Evolutionary conservation across 2,113 vertebrate genomes (phyloP), one percentile per base, ranked within the genome.

Genomic region (Ceyx melanurus): DNA sequence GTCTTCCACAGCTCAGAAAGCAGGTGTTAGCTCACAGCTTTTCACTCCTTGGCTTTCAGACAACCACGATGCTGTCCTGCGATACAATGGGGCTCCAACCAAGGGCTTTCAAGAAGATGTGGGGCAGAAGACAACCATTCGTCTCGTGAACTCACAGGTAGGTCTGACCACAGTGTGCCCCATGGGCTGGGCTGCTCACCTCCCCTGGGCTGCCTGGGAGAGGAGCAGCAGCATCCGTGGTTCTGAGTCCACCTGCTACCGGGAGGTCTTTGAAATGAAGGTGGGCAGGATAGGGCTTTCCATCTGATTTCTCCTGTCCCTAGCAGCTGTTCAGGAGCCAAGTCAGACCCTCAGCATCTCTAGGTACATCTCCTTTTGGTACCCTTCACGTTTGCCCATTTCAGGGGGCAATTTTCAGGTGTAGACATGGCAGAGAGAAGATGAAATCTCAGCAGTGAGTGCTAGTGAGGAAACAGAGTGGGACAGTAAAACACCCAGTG

Each of bases 81-180:
- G 98, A 12, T 98, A 98, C 95, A 98, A 98, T 28, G 97, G 95
- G 22, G 98, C 98, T 42, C 98, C 98, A 64, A 90, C 94, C 72
- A 92, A 72, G 53, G 97, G 95, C 18, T 98, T 97, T 82, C 91
- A 98, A 20, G 87, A 93, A 58, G 98, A 98, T 22, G 98, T 98
- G 64, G 98, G 98, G 21, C 95, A 93, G 18, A 98, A 98, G 95
- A 98, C 98, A 16, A 98, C 98, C 31, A 68, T 98, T 81, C 98
- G 98, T 35, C 96, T 98, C 16, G 75, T 98, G 74, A 98, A 98
- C 82, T 98, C 98, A 26, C 98, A 98, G 98, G 98, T 98, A 97
- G 95, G 92, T 86, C 42, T 93, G 81, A 45, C 22, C 5, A 50
- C 11, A 0, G 0, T 25, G 43, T 42, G 25, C 66, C 23, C 3